These are phyloP conservation scores for Scaptodrosophila latifasciaeformis DNA, from an alignment of 2,888 invertebrate genomes.

Conservation along the genomic window DNA sequence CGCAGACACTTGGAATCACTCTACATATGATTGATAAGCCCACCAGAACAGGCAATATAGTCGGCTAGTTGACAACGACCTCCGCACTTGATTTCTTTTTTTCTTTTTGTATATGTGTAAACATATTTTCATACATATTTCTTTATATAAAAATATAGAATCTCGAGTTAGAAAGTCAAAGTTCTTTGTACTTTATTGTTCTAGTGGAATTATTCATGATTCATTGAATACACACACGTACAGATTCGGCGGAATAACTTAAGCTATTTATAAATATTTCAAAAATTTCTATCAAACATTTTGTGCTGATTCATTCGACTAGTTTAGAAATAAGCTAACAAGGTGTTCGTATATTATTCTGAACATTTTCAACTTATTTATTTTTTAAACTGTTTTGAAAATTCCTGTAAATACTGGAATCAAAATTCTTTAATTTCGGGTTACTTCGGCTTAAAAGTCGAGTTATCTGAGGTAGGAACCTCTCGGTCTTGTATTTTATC, in stretches of 20 bases:
- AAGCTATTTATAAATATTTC: constrained; percentile 17
- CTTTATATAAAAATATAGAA: constrained; percentile 1
- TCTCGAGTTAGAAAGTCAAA: constrained; percentile 1
- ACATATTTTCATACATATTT: constrained; percentile 5
- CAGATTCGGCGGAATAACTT: too few species aligned
- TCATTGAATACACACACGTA: constrained; percentile 21
- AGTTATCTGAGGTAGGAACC: constrained; percentile 20
- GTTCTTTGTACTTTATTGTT: constrained; percentile 8
- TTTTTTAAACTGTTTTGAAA: too few species aligned
- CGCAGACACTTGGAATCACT: too few species aligned
- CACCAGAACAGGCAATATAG: too few species aligned
- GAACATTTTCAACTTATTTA: too few species aligned
- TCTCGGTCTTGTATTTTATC: too few species aligned
- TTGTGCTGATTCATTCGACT: constrained; percentile 26
- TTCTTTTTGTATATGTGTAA: neutral
- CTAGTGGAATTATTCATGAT: constrained; percentile 21
- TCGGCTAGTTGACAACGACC: constrained; percentile 27
- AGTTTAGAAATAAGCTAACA: too few species aligned
- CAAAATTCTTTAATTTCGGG: too few species aligned
- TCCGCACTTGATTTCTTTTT: constrained; percentile 30
- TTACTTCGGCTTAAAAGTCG: constrained; percentile 9
- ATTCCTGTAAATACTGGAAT: too few species aligned
- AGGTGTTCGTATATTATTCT: too few species aligned
- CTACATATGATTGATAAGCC: too few species aligned
- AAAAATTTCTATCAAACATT: neutral